Base-by-base conservation (phyloP, 2,888 invertebrate species). In the Bugula neritina region DNA sequence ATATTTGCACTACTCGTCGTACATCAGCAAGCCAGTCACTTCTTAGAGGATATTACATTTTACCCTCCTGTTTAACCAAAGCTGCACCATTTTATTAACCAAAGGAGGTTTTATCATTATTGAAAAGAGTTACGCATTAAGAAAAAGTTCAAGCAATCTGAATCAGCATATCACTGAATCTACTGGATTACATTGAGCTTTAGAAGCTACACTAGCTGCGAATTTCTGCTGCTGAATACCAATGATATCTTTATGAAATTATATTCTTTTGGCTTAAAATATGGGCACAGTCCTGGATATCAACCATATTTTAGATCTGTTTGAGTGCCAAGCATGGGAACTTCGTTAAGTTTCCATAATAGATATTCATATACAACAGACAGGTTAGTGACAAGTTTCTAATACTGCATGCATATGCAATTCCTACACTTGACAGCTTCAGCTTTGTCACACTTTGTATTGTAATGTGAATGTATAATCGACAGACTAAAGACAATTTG, bases 201-300 rank as follows among this genome's bases (percentile, higher is more conserved):
- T n/a, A n/a, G n/a, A n/a, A n/a, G n/a, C n/a, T n/a, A n/a, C n/a
- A n/a, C n/a, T n/a, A n/a, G n/a, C n/a, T n/a, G n/a, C n/a, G n/a
- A n/a, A n/a, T n/a, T n/a, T 43, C 43, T 43, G 27, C 27, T 55
- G 31, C 17, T 63, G 63, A 31, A 27, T 17, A 31, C 31, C 27
- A 63, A 63, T 63, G 63, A 21, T 63, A 63, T 63, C 63, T 63
- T 63, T 63, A 63, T 63, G 63, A 63, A 31, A 63, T 25, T 63
- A 63, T 34, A 63, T 63, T 27, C 27, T 27, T 63, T 31, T 63
- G 63, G 63, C 63, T 63, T 63, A 31, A 63, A 63, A 63, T 63
- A 63, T 63, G 63, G 63, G 63, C 63, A 63, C 63, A 63, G 63
- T 63, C 63, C 63, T 63, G 63, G 63, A 63, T 63, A 27, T 63